Percentiles rank a stretch among this genome's conserved stretches.
phyloP scores from a whole-genome alignment of 2,888 invertebrate genomes.

The Salpingus planirostris region DNA sequence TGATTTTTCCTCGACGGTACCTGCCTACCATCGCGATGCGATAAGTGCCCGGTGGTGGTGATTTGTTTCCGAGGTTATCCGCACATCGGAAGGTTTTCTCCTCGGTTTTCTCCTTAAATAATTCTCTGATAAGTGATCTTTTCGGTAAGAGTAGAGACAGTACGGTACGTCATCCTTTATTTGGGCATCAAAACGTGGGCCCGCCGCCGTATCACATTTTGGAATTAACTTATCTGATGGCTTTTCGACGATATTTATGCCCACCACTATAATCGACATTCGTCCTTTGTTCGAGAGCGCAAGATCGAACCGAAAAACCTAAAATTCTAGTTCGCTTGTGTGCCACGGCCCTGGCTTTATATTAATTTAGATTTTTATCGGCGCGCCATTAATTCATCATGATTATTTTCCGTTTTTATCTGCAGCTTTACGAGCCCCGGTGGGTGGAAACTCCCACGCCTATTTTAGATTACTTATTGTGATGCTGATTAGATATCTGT shows the following conservation, averaged over 20 bases:
- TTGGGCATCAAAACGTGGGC: conserved; percentile 21
- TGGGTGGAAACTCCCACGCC: conserved; percentile 36
- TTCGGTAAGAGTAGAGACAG: conserved; percentile 16
- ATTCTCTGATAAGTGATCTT: conserved; percentile 23
- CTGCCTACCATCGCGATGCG: no score
- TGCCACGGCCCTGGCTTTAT: no score
- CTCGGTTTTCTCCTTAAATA: conserved; percentile 26
- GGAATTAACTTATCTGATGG: conserved; percentile 32
- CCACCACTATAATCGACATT: no score
- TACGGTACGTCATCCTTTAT: conserved; percentile 24
- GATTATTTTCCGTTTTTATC: conserved; percentile 29
- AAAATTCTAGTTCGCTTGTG: conserved; percentile 3
- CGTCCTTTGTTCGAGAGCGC: neutral
- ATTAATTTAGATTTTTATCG: conserved; percentile 31
- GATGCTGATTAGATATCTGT: conserved; percentile 35
- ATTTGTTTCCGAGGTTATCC: conserved; percentile 23
- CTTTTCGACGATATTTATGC: conserved; percentile 28
- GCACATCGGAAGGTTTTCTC: conserved; percentile 21
- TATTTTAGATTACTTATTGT: conserved; percentile 37
- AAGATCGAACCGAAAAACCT: conserved; percentile 13
- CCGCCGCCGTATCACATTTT: conserved; percentile 14
- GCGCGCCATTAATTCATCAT: conserved; percentile 27
- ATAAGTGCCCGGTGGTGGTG: no score
- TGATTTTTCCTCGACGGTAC: conserved; percentile 12
- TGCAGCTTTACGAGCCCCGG: conserved; percentile 26